These are phyloP conservation scores for Oreotrochilus melanogaster DNA, from an alignment of 2,113 vertebrate species.

Conservation along the genomic window DNA sequence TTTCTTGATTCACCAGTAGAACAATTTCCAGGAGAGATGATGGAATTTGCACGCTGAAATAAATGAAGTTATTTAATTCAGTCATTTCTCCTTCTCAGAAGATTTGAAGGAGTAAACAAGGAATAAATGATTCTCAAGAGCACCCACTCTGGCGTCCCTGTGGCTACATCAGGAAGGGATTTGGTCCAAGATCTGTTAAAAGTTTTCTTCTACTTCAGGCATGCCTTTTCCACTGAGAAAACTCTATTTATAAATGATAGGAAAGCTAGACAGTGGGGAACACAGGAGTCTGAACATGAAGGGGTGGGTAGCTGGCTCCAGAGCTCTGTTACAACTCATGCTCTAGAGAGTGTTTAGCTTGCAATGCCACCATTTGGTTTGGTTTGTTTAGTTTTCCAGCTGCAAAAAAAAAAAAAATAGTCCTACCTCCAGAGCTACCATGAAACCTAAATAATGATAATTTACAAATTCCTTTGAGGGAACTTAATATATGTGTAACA, in stretches of 20 bases:
- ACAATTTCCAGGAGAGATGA: constrained; percentile 41
- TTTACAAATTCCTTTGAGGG: neutral
- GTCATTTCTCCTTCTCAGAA: constrained; percentile 19
- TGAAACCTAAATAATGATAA: neutral
- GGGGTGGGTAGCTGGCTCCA: neutral
- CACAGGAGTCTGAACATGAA: neutral
- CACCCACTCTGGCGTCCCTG: constrained; percentile 8
- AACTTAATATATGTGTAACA: neutral
- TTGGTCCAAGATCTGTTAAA: neutral
- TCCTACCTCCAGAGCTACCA: neutral
- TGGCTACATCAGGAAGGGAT: neutral
- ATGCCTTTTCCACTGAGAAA: neutral
- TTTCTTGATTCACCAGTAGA: constrained; percentile 45
- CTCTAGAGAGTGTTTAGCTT: neutral
- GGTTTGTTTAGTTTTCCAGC: neutral
- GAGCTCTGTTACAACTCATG: neutral
- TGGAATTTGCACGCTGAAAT: constrained; percentile 39
- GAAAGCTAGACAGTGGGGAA: neutral
- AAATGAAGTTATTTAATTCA: constrained; percentile 61
- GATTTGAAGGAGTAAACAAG: constrained; percentile 41
- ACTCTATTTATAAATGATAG: neutral
- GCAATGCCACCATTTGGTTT: neutral
- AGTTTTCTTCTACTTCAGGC: neutral
- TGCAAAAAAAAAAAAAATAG: neutral
- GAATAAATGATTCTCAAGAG: constrained; percentile 9